A percentile compares a stretch with the other conserved stretches of the same genome.
phyloP scores from a whole-genome alignment of 1,140 invertebrate species.

The Lepeophtheirus salmonis region DNA sequence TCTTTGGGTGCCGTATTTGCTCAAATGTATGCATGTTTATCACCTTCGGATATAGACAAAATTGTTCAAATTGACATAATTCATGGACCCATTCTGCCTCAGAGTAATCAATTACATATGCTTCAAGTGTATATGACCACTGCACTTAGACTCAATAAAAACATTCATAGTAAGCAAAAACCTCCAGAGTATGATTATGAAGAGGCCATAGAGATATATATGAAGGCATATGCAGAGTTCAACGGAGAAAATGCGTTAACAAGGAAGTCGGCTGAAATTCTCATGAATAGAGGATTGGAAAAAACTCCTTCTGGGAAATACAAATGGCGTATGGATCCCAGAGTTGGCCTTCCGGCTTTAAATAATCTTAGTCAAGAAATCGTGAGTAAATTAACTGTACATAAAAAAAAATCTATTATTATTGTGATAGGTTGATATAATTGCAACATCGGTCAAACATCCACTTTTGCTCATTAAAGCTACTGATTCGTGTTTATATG shows the following conservation, averaged over 20 bases:
- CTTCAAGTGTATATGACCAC: neutral
- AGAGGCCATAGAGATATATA: neutral
- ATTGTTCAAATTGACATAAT: neutral
- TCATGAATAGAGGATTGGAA: neutral
- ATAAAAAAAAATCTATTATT: neutral
- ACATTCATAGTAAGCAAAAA: neutral
- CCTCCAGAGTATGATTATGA: neutral
- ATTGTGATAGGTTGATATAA: too few species aligned
- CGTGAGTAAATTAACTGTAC: neutral
- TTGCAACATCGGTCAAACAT: neutral
- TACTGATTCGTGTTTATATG: neutral
- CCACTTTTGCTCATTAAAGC: neutral
- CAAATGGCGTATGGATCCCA: neutral
- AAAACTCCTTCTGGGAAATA: neutral
- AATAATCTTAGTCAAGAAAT: neutral
- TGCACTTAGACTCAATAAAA: neutral
- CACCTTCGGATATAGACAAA: neutral
- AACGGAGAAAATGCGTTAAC: neutral
- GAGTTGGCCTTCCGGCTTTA: neutral
- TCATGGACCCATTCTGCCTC: neutral
- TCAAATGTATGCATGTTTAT: neutral
- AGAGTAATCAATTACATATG: neutral
- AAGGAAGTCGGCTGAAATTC: neutral
- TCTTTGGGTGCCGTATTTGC: neutral
- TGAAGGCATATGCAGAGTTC: neutral